Percentiles rank a stretch among this genome's conserved stretches.
phyloP scores from a whole-genome alignment of 2,113 vertebrate species.

The human (Homo sapiens) region DNA sequence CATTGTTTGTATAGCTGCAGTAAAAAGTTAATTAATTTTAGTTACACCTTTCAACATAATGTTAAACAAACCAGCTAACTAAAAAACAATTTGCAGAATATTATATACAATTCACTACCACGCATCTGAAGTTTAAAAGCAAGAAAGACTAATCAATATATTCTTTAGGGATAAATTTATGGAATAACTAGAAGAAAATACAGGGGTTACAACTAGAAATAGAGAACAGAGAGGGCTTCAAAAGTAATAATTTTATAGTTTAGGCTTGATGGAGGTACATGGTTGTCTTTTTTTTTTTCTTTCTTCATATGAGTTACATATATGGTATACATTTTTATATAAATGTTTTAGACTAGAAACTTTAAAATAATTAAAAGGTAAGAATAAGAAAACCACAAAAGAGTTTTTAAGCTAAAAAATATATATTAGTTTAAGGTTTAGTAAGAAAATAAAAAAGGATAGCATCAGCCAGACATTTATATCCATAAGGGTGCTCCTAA shows the following conservation, averaged over 20 bases:
- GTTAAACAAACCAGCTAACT: neutral
- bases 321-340: neutral
- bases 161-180: neutral
- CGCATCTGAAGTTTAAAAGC: neutral
- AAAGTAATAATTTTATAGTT: neutral
- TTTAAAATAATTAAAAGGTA: neutral
- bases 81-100: neutral
- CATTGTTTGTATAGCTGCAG: neutral
- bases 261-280: neutral
- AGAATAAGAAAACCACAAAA: neutral
- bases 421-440: neutral
- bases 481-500: neutral
- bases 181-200: neutral
- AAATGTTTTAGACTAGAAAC: constrained; percentile 1
- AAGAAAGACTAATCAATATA: neutral
- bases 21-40: neutral
- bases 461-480: neutral
- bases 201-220: neutral
- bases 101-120: neutral
- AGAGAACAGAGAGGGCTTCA: neutral
- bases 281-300: neutral
- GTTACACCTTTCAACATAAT: neutral
- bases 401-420: neutral
- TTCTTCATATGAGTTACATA: neutral
- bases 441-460: neutral